Conservation (phyloP, 2,113 vertebrate genomes). For the Aptenodytes patagonicus region DNA sequence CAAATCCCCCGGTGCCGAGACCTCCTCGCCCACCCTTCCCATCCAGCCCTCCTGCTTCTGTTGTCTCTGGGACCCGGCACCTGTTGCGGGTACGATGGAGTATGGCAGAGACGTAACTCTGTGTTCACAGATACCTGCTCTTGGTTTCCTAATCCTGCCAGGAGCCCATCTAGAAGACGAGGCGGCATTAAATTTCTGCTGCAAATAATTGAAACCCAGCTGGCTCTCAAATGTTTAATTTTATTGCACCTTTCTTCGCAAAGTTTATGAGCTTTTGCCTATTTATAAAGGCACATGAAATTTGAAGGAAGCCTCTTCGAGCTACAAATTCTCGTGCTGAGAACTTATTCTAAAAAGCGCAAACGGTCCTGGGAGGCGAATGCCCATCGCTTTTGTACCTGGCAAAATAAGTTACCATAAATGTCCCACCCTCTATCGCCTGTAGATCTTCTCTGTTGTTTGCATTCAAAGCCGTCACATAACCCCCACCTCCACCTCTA, state of each 20-base stretch:
- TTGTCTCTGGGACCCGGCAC: not conserved
- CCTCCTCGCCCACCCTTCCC: not conserved
- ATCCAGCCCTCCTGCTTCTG: not conserved
- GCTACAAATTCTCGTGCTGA: not conserved
- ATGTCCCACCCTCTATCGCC: fast-evolving
- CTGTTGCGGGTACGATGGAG: fast-evolving
- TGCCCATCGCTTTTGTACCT: fast-evolving
- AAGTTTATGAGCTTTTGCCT: not conserved
- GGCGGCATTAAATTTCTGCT: not conserved
- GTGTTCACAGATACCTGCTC: not conserved
- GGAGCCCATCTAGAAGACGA: not conserved
- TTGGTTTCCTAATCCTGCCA: not conserved
- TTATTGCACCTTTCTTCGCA: not conserved
- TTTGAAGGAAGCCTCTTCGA: not conserved
- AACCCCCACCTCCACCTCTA: not conserved
- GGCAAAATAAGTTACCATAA: fast-evolving
- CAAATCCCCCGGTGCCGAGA: fast-evolving
- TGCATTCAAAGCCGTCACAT: not conserved
- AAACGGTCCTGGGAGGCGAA: not conserved
- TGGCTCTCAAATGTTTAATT: not conserved
- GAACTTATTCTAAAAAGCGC: not conserved
- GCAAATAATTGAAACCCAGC: not conserved
- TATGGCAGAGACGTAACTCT: not conserved
- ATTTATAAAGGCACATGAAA: not conserved
- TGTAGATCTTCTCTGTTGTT: too few species aligned